phyloP scores from a whole-genome alignment of 2,888 invertebrate species.

The Acanthococcus lagerstroemiae region DNA sequence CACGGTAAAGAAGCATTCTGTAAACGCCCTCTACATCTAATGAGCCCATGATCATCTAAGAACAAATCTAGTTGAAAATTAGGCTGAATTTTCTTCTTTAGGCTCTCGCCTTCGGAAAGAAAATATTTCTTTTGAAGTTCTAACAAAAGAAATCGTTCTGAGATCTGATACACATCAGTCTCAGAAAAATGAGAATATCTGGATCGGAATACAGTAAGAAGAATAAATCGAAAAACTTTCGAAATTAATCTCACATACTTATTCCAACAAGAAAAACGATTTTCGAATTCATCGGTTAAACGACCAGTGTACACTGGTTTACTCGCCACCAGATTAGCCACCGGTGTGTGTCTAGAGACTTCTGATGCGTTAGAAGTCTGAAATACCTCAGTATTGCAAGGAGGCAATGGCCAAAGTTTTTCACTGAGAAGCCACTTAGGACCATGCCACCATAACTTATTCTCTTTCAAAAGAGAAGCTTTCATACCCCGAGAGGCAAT shows the following conservation, averaged over 20 bases:
- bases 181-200: not conserved
- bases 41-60: not conserved
- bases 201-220: not conserved
- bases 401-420: slow-evolving; percentile 1
- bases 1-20: not conserved
- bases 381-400: not conserved
- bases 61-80: not conserved
- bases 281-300: too few species aligned
- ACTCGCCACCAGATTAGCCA: not conserved
- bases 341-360: not conserved
- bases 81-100: not conserved
- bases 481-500: not conserved
- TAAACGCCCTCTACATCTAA: not conserved
- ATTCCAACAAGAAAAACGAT: not conserved
- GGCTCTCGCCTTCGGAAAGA: not conserved
- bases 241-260: not conserved
- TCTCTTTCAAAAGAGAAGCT: not conserved
- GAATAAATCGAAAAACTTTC: not conserved
- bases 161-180: not conserved
- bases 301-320: not conserved
- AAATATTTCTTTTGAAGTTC: slow-evolving; percentile 3
- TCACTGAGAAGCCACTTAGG: not conserved
- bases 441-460: not conserved
- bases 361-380: not conserved
- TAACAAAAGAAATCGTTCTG: not conserved